Evolutionary conservation across 2,888 invertebrate species (phyloP).

Genomic region (Cheilosia urbana): DNA sequence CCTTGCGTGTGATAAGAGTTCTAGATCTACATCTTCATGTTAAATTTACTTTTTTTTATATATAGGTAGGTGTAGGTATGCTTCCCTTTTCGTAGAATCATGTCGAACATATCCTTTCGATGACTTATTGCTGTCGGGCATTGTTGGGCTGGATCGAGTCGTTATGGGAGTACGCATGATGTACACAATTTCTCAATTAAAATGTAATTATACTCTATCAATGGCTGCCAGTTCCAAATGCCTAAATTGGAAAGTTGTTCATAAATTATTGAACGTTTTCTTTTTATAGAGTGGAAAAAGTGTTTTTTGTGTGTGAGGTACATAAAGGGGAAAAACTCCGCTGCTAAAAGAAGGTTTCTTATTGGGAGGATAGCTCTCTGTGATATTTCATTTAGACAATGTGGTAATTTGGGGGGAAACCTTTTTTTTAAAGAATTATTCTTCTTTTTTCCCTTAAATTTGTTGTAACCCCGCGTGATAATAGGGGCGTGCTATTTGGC

Average conservation of each 20-base stretch:
- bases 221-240: slow-evolving; percentile 24
- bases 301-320: slow-evolving; percentile 2
- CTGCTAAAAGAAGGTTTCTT: slow-evolving; percentile 13
- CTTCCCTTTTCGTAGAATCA: slow-evolving; percentile 44
- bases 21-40: background rate
- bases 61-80: background rate
- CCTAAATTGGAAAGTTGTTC: slow-evolving; percentile 22
- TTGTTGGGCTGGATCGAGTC: background rate
- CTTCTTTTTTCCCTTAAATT: background rate
- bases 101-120: slow-evolving; percentile 60
- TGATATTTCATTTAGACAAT: slow-evolving; percentile 46
- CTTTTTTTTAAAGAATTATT: background rate
- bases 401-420: slow-evolving; percentile 19
- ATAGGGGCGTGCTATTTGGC: slow-evolving; percentile 26
- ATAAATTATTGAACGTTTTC: slow-evolving; percentile 17
- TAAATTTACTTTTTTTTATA: slow-evolving; percentile 13
- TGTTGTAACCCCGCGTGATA: background rate
- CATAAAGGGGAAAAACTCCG: background rate
- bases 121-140: slow-evolving; percentile 43
- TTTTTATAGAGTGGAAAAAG: background rate
- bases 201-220: slow-evolving; percentile 70
- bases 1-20: slow-evolving; percentile 68
- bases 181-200: slow-evolving; percentile 72
- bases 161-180: background rate
- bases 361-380: background rate